phyloP scores from a whole-genome alignment of 2,113 vertebrate species.

The Atherinomorus stipes region DNA sequence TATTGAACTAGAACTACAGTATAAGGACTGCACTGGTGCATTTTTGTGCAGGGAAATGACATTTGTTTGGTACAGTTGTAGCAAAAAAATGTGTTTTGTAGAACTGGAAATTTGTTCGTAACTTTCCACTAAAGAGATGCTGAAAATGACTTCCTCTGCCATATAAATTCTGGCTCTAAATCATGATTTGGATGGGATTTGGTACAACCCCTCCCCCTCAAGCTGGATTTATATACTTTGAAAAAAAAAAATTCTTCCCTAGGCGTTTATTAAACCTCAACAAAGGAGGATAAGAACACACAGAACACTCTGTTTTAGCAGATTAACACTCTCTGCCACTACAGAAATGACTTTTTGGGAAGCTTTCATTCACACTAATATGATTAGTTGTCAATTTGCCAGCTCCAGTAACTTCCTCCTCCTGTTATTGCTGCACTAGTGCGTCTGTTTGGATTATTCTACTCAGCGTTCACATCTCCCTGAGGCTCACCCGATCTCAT shows the following conservation, averaged over 20 bases:
- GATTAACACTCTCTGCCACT: not conserved
- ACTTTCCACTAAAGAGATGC: not conserved
- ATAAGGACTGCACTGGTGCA: not conserved
- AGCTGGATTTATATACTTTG: not conserved
- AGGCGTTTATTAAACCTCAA: not conserved
- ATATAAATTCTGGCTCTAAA: not conserved
- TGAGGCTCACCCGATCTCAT: not conserved
- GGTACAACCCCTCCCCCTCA: not conserved
- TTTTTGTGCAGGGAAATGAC: constrained; percentile 8
- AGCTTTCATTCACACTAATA: not conserved
- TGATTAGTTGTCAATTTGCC: not conserved
- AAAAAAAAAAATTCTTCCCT: not conserved
- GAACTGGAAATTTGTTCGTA: constrained; percentile 4
- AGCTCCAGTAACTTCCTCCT: not conserved
- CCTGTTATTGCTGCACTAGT: not conserved
- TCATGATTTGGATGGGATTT: not conserved
- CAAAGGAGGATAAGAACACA: not conserved
- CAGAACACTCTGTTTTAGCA: not conserved
- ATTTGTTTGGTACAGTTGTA: not conserved
- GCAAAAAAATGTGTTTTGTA: not conserved
- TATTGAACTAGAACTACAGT: not conserved
- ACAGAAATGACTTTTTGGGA: not conserved
- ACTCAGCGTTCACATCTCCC: not conserved
- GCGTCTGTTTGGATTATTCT: not conserved
- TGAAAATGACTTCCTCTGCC: not conserved